Evolutionary conservation across 2,797 vertebrate genomes (phyloP), one percentile per base, ranked within the genome.

Genomic region (Channa striata): DNA sequence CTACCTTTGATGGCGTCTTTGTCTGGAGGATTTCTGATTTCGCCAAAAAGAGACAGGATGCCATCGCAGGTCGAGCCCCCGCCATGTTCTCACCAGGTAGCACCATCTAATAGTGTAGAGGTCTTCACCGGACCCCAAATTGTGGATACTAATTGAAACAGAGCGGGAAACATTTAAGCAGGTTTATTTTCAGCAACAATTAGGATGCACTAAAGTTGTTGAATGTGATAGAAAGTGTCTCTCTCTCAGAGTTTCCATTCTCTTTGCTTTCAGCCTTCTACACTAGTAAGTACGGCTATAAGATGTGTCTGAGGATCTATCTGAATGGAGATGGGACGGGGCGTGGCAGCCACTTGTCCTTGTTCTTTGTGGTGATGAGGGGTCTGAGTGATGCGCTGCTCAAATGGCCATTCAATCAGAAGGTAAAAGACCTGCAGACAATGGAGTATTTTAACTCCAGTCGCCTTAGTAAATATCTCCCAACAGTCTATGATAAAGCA

Each of bases 281-380:
- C 79, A 99, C 98, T 1, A 97, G 95, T 92, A 98, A 97, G 80
- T 98, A 99, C 0, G 98, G 98, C 93, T 99, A 99, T 82, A 99
- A 97, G 95, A 99, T 99, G 97, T 98, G 98, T 75, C 92, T 99
- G 77, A 95, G 98, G 0, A 92, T 98, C 80, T 99, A 99, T 83
- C 95, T 99, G 91, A 99, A 99, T 0, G 98, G 98, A 17, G 98
- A 99, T 0, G 98, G 98, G 89, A 98, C 97, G 0, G 98, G 98
- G 33, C 96, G 97, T 0, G 96, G 97, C 65, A 96, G 96, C 20
- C 98, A 99, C 82, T 90, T 99, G 72, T 99, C 98, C 34, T 76
- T 99, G 80, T 99, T 99, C 90, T 99, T 99, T 9, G 98, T 99
- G 90, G 96, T 99, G 90, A 99, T 99, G 98, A 95, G 95, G 77